A percentile compares a stretch with the other conserved stretches of the same genome.
phyloP scores from a whole-genome alignment of 2,113 vertebrate genomes.

The Oceanodroma tethys region DNA sequence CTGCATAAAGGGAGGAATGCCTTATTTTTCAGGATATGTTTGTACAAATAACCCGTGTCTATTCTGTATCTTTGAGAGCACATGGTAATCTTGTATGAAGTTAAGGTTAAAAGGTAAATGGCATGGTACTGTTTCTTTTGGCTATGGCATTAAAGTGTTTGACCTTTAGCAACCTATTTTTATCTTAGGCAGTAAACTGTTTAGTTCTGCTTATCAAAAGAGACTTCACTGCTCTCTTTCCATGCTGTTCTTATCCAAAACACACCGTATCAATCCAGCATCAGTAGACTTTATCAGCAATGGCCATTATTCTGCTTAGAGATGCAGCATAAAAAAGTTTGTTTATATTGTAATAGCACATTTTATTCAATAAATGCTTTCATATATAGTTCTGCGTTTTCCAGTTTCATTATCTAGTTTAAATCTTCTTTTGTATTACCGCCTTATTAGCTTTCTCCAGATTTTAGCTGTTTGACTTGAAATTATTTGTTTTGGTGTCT shows the following conservation, averaged over 20 bases:
- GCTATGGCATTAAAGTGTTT: conserved; percentile 30
- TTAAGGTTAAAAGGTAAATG: conserved; percentile 60
- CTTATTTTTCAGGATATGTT: conserved; percentile 58
- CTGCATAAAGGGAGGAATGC: background rate
- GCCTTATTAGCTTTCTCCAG: background rate
- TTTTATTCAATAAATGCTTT: background rate
- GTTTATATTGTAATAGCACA: background rate
- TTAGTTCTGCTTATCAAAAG: conserved; percentile 58
- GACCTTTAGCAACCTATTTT: conserved; percentile 59
- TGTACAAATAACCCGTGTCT: background rate
- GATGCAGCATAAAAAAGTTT: background rate
- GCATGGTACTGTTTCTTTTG: conserved; percentile 45
- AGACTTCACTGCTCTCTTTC: conserved; percentile 46
- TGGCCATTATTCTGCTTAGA: background rate
- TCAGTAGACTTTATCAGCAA: conserved; percentile 20
- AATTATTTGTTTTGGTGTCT: background rate
- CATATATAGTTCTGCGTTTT: background rate
- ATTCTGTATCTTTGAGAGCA: conserved; percentile 34
- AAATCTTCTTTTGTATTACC: background rate
- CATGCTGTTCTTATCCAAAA: conserved; percentile 46
- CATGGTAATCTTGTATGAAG: background rate
- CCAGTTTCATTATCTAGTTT: conserved; percentile 5
- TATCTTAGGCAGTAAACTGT: conserved; percentile 54
- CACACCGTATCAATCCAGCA: conserved; percentile 19
- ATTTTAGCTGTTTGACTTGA: background rate